Evolutionary conservation across 2,797 vertebrate species (phyloP).

Genomic region (Mormyrops boulengeri): DNA sequence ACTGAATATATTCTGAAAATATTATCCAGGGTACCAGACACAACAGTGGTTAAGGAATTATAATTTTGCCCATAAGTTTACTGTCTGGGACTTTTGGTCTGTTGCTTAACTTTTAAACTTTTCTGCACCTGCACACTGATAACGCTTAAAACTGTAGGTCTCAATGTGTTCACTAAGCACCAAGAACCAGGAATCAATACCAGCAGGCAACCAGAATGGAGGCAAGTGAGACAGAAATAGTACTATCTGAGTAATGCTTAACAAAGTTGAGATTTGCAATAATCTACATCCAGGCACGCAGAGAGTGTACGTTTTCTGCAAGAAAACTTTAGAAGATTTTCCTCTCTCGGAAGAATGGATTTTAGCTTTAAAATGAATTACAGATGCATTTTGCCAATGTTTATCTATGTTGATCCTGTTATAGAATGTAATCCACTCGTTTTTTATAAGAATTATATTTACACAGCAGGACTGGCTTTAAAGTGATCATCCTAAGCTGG

Average conservation of each 20-base stretch:
- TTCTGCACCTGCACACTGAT: not conserved
- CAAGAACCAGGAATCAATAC: not conserved
- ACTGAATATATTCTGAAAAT: not conserved
- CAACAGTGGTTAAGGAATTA: not conserved
- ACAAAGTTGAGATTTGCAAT: not conserved
- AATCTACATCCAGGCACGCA: not conserved
- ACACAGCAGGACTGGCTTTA: not conserved
- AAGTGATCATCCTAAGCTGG: not conserved
- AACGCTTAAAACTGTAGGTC: not conserved
- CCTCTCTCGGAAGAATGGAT: not conserved
- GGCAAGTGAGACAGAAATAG: not conserved
- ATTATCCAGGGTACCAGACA: not conserved
- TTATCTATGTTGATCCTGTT: slow-evolving; percentile 6
- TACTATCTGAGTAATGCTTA: not conserved
- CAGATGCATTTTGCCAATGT: not conserved
- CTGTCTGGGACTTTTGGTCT: not conserved
- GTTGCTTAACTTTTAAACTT: not conserved
- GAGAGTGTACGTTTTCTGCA: not conserved
- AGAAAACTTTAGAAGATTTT: not conserved
- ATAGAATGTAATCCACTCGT: not conserved
- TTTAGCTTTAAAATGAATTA: slow-evolving; percentile 1
- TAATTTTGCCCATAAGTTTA: not conserved
- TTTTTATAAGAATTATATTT: slow-evolving; percentile 4
- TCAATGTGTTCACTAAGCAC: not conserved
- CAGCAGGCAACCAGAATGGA: not conserved